These are phyloP conservation scores for Gulo gulo DNA, from an alignment of 2,113 vertebrate species.

Conservation along the genomic window DNA sequence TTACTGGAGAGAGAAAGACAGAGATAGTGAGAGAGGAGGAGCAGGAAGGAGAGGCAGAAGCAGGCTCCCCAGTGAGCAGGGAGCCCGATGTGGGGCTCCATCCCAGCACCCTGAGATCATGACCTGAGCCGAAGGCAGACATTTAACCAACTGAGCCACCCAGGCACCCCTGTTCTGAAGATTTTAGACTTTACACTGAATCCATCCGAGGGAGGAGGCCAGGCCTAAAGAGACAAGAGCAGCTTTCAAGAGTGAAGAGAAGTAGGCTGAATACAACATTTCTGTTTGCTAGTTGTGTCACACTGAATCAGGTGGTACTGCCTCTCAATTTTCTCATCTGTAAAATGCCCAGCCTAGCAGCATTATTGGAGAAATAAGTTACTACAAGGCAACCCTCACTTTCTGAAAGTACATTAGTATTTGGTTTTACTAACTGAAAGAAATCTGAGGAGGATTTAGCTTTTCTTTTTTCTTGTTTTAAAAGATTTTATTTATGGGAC, in stretches of 20 bases:
- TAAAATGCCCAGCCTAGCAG: background rate
- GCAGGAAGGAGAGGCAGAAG: too few species aligned
- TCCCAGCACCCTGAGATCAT: too few species aligned
- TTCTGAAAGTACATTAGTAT: background rate
- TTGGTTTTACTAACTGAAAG: background rate
- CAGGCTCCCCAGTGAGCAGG: too few species aligned
- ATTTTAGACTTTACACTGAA: background rate
- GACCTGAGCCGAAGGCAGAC: background rate
- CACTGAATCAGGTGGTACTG: background rate
- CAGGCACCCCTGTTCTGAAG: too few species aligned
- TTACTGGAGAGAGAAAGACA: background rate
- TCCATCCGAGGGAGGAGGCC: background rate
- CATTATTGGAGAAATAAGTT: background rate
- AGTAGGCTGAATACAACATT: background rate
- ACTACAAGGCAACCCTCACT: background rate
- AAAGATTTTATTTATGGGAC: too few species aligned
- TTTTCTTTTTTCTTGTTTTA: too few species aligned
- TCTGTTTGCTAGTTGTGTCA: background rate
- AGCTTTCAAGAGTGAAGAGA: background rate
- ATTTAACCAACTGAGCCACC: background rate
- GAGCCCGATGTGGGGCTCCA: too few species aligned
- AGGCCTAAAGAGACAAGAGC: background rate
- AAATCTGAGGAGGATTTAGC: too few species aligned
- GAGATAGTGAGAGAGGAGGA: background rate
- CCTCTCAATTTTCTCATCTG: background rate